Evolutionary conservation across 2,888 invertebrate species (phyloP), one percentile per base, ranked within the genome.

Genomic region (Asteroscopus sphinx): DNA sequence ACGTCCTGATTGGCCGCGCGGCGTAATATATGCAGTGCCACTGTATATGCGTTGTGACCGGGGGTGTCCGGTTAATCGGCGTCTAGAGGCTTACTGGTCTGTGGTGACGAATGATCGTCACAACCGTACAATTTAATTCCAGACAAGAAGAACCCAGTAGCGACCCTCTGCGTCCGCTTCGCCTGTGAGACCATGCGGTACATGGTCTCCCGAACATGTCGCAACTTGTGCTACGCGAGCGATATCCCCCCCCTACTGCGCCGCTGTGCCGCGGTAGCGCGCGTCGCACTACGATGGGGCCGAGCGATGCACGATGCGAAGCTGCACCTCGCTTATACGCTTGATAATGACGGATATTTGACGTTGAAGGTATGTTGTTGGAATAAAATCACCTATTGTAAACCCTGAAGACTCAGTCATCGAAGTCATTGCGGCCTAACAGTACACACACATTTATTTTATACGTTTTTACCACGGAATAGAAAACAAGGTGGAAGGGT

Each of bases 71-170:
- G n/a, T n/a, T n/a, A n/a, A n/a, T n/a, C n/a, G n/a, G n/a, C n/a
- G n/a, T n/a, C n/a, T n/a, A n/a, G n/a, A n/a, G n/a, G n/a, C n/a
- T n/a, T n/a, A n/a, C n/a, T n/a, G n/a, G n/a, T n/a, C n/a, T n/a
- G n/a, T n/a, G n/a, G n/a, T n/a, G n/a, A n/a, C n/a, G n/a, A n/a
- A n/a, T n/a, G n/a, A n/a, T n/a, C 11, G 33, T 12, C 9, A 12
- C 3, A 3, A 15, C 11, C 8, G 11, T 39, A 21, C 6, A 6
- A 6, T 36, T 28, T 26, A 1, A 3, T 48, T 1, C 2, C 76
- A 91, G 91, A 89, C 1, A 80, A 76, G 26, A 79, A 79, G 59
- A 87, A 88, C 65, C 66, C 85, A 0, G 78, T 90, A 0, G 88
- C 86, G 5, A 25, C 54, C 3, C 52, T 87, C 15, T 87, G 89